Percentiles rank a stretch among this genome's conserved stretches.
These are phyloP conservation scores for Lacanobia oleracea DNA, from an alignment of 2,888 invertebrate species.

Conservation along the genomic window DNA sequence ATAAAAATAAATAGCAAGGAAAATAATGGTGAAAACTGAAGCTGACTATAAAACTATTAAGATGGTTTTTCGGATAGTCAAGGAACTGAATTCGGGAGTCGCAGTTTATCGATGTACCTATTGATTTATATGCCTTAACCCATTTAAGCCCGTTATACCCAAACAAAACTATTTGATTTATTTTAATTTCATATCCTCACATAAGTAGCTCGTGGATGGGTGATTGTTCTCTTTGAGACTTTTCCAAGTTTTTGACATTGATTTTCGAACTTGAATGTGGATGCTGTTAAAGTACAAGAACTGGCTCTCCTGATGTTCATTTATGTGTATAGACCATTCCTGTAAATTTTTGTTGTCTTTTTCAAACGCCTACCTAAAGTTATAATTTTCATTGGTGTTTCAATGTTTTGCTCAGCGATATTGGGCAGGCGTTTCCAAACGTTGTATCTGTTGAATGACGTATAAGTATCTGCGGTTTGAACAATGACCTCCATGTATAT, in stretches of 20 bases:
- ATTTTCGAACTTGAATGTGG: too few species aligned
- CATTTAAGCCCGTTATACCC: too few species aligned
- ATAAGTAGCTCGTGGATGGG: too few species aligned
- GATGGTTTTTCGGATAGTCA: neutral
- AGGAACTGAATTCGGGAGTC: neutral
- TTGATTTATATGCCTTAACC: neutral
- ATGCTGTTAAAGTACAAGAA: too few species aligned
- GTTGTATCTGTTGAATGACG: neutral
- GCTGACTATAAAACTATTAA: neutral
- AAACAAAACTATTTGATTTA: too few species aligned
- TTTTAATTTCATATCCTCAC: too few species aligned
- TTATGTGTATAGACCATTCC: neutral
- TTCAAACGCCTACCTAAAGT: neutral
- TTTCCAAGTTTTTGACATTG: too few species aligned
- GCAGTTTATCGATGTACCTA: too few species aligned
- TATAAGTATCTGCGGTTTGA: neutral
- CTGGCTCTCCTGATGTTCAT: too few species aligned
- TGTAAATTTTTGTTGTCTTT: neutral
- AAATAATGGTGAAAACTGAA: neutral
- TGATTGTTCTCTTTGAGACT: too few species aligned
- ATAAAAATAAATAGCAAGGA: neutral
- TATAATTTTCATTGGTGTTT: neutral
- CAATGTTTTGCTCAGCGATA: neutral
- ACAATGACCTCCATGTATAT: neutral
- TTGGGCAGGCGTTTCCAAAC: neutral